Conservation (phyloP, 1,140 invertebrate genomes). For the Myzus persicae region DNA sequence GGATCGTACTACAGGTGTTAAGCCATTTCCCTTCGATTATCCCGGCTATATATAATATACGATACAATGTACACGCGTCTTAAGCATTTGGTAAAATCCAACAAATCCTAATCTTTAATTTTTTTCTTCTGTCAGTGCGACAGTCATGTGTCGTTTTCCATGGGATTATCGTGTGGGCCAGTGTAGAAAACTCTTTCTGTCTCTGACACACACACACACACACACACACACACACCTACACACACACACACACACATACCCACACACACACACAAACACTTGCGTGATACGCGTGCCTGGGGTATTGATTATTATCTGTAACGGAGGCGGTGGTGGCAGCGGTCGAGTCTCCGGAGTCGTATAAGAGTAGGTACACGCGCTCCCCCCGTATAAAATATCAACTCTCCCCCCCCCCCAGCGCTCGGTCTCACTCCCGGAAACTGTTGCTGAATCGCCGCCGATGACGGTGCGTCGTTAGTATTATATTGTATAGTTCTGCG, state of each 20-base stretch:
- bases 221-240: too few relatives aligned
- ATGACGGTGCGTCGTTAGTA: neutral
- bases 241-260: too few relatives aligned
- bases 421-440: constrained; percentile 6
- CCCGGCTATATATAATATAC: neutral
- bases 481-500: neutral
- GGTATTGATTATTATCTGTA: constrained; percentile 56
- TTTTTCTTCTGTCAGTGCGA: neutral
- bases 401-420: neutral
- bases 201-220: too few relatives aligned
- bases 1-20: neutral
- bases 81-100: neutral
- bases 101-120: neutral
- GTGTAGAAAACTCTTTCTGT: too few relatives aligned
- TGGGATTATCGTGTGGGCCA: neutral
- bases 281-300: constrained; percentile 35
- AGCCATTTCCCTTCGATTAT: neutral
- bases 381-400: neutral
- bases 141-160: neutral
- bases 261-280: neutral
- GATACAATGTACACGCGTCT: neutral
- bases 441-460: constrained; percentile 52
- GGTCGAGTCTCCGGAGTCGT: constrained; percentile 52
- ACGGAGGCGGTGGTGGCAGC: neutral
- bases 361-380: constrained; percentile 19